Conservation (phyloP, 2,113 vertebrate species). For the Eurystomus gularis region DNA sequence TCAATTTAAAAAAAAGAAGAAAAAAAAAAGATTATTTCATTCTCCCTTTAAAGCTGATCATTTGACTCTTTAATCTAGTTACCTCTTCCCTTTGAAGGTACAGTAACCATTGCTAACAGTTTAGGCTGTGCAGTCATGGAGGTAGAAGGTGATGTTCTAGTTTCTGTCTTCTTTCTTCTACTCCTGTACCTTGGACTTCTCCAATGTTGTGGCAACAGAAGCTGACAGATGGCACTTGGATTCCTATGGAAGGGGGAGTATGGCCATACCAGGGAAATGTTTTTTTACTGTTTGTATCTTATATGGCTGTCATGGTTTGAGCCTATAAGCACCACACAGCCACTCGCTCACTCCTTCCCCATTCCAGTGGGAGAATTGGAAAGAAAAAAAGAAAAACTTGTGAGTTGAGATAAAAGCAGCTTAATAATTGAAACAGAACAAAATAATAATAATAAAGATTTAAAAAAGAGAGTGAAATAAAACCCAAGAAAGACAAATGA, state of each 20-base stretch:
- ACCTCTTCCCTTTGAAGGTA: background rate
- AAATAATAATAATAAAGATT: background rate
- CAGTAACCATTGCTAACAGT: background rate
- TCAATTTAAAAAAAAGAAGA: too few species aligned
- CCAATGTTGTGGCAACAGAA: background rate
- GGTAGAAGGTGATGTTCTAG: background rate
- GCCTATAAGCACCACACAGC: background rate
- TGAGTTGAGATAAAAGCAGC: background rate
- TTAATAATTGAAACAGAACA: background rate
- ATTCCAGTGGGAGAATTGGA: background rate
- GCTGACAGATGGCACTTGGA: background rate
- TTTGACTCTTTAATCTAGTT: background rate
- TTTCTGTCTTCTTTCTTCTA: background rate
- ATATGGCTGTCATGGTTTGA: background rate
- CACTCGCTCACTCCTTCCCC: background rate
- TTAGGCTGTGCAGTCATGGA: background rate
- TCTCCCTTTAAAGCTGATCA: background rate
- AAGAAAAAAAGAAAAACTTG: background rate
- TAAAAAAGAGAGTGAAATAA: background rate
- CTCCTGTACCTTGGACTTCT: background rate
- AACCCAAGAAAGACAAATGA: background rate
- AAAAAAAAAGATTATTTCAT: background rate
- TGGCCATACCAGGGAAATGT: rapidly evolving
- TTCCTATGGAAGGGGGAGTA: background rate
- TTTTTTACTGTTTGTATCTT: background rate